Conservation (phyloP, 2,113 vertebrate genomes). For the Emberiza fucata region DNA sequence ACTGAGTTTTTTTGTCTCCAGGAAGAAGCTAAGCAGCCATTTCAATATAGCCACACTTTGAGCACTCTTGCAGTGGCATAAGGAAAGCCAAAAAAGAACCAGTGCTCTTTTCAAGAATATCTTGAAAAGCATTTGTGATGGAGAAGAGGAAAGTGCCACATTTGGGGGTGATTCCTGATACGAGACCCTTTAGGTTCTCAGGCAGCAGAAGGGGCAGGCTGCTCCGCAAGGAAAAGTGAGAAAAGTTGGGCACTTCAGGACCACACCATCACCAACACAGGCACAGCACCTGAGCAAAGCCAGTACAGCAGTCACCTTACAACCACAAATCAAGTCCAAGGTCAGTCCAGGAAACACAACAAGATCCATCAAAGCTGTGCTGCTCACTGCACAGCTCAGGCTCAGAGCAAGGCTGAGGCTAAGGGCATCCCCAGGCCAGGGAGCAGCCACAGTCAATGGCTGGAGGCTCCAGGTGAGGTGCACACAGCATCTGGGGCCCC, state of each 20-base stretch:
- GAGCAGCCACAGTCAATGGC: background rate
- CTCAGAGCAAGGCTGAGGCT: background rate
- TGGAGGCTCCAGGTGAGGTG: background rate
- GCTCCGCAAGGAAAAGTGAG: background rate
- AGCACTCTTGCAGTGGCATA: background rate
- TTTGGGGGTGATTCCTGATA: background rate
- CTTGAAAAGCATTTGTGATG: background rate
- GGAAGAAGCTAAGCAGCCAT: background rate
- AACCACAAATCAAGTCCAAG: background rate
- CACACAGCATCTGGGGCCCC: background rate
- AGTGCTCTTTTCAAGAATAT: background rate
- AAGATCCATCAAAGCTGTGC: background rate
- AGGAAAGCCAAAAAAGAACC: background rate
- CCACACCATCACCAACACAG: background rate
- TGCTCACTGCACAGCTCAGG: background rate
- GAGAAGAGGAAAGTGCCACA: background rate
- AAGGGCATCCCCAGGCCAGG: background rate
- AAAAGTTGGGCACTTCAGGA: background rate
- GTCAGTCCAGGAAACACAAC: background rate
- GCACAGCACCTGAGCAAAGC: background rate
- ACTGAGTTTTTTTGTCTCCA: background rate
- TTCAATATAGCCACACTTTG: background rate
- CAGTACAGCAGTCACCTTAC: background rate
- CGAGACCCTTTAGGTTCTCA: background rate
- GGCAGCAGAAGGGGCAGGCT: background rate